Evolutionary conservation across 2,113 vertebrate genomes (phyloP).

Genomic region (Fregetta grallaria): DNA sequence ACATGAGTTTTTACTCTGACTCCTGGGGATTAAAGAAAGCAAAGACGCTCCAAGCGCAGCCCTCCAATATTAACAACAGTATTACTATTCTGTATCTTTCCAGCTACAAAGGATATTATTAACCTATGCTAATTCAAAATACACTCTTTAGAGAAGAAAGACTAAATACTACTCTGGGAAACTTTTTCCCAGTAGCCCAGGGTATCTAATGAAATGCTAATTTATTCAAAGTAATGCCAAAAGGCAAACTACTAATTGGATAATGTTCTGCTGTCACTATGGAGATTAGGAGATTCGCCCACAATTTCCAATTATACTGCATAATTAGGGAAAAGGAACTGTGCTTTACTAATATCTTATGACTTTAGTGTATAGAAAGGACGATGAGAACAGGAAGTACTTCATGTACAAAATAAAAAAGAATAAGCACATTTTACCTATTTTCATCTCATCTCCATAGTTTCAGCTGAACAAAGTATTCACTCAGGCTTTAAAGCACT

Average conservation of each 20-base stretch:
- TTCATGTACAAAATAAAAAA: background rate
- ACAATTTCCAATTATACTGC: conserved; percentile 31
- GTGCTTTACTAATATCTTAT: background rate
- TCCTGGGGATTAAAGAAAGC: background rate
- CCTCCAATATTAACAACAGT: background rate
- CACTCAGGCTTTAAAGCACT: background rate
- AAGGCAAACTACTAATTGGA: conserved; percentile 56
- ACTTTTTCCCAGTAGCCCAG: background rate
- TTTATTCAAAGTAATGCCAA: conserved; percentile 57
- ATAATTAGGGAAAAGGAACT: conserved; percentile 17
- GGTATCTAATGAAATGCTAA: conserved; percentile 52
- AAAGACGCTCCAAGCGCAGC: background rate
- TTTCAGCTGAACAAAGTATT: background rate
- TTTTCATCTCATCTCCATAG: background rate
- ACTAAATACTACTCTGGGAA: background rate
- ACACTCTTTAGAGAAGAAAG: background rate
- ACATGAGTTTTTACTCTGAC: background rate
- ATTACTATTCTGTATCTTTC: background rate
- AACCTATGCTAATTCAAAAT: background rate
- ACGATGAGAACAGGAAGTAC: background rate
- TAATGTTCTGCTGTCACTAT: conserved; percentile 43
- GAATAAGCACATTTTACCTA: background rate
- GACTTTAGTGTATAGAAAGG: background rate
- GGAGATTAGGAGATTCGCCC: conserved; percentile 41
- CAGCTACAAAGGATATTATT: background rate